Evolutionary conservation across 2,888 invertebrate species (phyloP).

Genomic region (Drosophila longiperda): DNA sequence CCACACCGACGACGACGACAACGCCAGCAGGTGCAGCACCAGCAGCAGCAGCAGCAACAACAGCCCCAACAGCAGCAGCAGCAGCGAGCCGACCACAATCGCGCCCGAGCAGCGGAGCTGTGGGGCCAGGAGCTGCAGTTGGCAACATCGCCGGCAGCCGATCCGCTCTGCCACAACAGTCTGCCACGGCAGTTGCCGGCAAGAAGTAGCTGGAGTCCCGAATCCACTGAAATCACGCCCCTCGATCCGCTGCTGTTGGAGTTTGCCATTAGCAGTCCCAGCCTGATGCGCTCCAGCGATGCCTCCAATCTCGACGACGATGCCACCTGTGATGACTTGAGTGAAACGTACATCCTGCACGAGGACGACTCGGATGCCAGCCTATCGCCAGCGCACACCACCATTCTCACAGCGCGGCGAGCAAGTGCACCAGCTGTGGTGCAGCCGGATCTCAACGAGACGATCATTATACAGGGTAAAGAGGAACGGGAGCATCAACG

Average conservation of each 20-base stretch:
- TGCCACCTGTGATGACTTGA: constrained; percentile 57
- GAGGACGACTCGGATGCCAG: constrained; percentile 59
- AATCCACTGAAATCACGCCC: constrained; percentile 51
- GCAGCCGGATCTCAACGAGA: constrained; percentile 24
- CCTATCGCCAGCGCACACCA: constrained; percentile 81
- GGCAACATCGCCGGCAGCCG: constrained; percentile 65
- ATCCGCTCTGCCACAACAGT: constrained; percentile 84
- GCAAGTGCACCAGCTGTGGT: constrained; percentile 54
- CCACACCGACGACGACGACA: constrained; percentile 52
- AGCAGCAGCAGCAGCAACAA: constrained; percentile 32
- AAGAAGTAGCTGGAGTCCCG: constrained; percentile 81
- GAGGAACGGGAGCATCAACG: neutral
- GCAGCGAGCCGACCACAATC: constrained; percentile 82
- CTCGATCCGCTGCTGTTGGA: constrained; percentile 81
- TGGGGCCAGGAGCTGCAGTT: constrained; percentile 83
- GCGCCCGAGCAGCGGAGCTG: constrained; percentile 83
- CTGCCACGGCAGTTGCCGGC: constrained; percentile 83
- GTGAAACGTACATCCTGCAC: constrained; percentile 61
- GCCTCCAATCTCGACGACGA: constrained; percentile 71
- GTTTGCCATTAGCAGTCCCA: constrained; percentile 84
- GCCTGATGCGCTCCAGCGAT: constrained; percentile 83
- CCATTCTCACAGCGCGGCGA: constrained; percentile 74
- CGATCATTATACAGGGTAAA: constrained; percentile 12
- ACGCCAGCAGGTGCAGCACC: constrained; percentile 49
- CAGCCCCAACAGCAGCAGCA: constrained; percentile 60